Base-by-base conservation (phyloP, 2,797 vertebrate species). In the Knipowitschia caucasica region DNA sequence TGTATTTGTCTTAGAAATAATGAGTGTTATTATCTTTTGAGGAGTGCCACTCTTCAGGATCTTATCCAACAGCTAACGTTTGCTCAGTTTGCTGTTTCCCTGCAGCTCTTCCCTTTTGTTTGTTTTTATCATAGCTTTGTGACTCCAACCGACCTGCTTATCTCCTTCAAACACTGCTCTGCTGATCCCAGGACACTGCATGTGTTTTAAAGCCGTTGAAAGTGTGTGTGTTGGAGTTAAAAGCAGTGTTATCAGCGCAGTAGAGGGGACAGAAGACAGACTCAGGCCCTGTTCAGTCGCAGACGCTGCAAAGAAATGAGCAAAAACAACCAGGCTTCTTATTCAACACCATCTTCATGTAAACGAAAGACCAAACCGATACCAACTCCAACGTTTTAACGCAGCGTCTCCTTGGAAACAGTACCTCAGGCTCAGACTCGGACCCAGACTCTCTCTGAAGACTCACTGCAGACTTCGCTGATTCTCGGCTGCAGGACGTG, bases 191-290 rank as follows among this genome's bases (percentile, higher is more conserved):
- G 68, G 53, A 72, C 53, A 46, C 69, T 67, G 50, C 53, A 67
- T 42, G 21, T 62, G 49, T 50, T 51, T 30, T 62, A 69, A 68
- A 63, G 55, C 62, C 67, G 75, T 69, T 66, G 61, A 71, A 74
- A 78, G 60, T 56, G 69, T 59, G 55, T 78, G 78, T 25, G 21
- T 82, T 39, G 21, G 81, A 72, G 62, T 72, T 53, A 77, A 73
- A 43, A 75, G 73, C 56, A 59, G 66, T 62, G 81, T 86, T 88
- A 90, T 90, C 87, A 76, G 66, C 39, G 72, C 78, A 69, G 64
- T 71, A 36, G 47, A 59, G 77, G 77, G 84, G 75, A 80, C 82
- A 69, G 80, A 84, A 71, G 86, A 87, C 77, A 73, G 76, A 76
- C 70, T 43, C 66, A 73, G 72, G 54, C 78, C 71, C 77, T n/a